Conservation (phyloP, 2,888 invertebrate species). For the Drosophila testacea region DNA sequence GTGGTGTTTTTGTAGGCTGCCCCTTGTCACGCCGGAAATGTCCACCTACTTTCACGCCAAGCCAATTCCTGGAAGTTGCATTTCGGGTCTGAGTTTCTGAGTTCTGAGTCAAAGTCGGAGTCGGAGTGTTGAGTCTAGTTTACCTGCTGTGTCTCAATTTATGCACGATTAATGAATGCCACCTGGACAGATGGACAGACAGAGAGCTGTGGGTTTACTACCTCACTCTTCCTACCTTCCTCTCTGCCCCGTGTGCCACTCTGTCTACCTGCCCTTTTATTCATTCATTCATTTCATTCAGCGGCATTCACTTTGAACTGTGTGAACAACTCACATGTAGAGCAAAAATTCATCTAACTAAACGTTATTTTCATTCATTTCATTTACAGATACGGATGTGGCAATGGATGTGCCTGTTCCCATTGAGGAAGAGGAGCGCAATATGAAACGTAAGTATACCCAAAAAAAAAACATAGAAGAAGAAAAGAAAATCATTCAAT, state of each 20-base stretch:
- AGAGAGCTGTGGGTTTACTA: too few species aligned
- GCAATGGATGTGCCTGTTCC: conserved; percentile 90
- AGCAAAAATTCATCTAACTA: conserved; percentile 23
- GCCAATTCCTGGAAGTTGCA: conserved; percentile 47
- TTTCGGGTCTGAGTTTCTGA: conserved; percentile 31
- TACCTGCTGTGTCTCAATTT: conserved; percentile 67
- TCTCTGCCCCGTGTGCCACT: too few species aligned
- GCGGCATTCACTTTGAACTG: conserved; percentile 31
- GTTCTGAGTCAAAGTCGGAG: not conserved
- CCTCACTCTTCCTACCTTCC: too few species aligned
- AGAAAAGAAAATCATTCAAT: not conserved
- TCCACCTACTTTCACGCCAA: conserved; percentile 79
- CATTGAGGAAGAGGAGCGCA: conserved; percentile 91
- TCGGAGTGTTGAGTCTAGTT: conserved; percentile 7
- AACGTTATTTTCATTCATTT: conserved; percentile 11
- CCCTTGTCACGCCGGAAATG: conserved; percentile 69
- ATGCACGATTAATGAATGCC: conserved; percentile 80
- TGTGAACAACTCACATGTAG: conserved; percentile 43
- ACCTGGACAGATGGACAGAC: conserved; percentile 53
- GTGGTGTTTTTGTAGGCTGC: conserved; percentile 30
- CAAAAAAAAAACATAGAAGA: not conserved
- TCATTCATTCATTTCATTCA: conserved; percentile 43
- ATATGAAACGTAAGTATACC: conserved; percentile 90
- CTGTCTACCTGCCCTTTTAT: conserved; percentile 41
- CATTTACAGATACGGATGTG: conserved; percentile 89